Evolutionary conservation across 2,113 vertebrate genomes (phyloP).

Genomic region (Phylloscopus trochilus): DNA sequence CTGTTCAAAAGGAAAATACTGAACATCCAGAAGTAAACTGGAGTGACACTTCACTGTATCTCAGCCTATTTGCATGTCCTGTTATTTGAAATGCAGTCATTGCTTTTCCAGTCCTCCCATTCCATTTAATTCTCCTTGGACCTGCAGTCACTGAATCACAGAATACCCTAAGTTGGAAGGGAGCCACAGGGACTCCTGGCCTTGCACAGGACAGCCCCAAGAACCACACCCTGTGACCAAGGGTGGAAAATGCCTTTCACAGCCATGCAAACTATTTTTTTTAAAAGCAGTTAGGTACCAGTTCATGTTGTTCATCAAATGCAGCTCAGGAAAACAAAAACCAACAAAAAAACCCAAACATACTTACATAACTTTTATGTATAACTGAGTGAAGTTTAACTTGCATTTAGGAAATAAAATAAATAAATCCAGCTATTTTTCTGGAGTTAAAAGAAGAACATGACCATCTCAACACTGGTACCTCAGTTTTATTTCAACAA

Average conservation of each 20-base stretch:
- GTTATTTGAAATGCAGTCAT: neutral
- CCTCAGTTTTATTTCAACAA: neutral
- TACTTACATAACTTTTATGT: neutral
- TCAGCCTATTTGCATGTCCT: neutral
- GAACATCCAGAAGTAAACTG: neutral
- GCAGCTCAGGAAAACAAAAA: neutral
- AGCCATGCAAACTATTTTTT: neutral
- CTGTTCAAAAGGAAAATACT: neutral
- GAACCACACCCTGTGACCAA: neutral
- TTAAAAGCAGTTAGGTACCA: neutral
- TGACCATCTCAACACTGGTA: neutral
- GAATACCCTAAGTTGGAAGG: neutral
- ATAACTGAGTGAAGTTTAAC: neutral
- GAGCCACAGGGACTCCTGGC: neutral
- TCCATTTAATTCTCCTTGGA: neutral
- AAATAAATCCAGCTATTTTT: neutral
- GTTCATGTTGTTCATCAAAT: neutral
- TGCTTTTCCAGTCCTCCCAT: neutral
- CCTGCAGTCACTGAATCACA: neutral
- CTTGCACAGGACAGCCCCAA: neutral
- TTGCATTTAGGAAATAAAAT: neutral
- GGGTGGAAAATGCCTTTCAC: neutral
- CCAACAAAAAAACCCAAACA: too few relatives aligned
- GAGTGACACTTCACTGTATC: neutral
- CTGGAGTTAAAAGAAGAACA: neutral